These are phyloP conservation scores for Tetanocera ferruginea DNA, from an alignment of 2,888 invertebrate species.

Conservation along the genomic window DNA sequence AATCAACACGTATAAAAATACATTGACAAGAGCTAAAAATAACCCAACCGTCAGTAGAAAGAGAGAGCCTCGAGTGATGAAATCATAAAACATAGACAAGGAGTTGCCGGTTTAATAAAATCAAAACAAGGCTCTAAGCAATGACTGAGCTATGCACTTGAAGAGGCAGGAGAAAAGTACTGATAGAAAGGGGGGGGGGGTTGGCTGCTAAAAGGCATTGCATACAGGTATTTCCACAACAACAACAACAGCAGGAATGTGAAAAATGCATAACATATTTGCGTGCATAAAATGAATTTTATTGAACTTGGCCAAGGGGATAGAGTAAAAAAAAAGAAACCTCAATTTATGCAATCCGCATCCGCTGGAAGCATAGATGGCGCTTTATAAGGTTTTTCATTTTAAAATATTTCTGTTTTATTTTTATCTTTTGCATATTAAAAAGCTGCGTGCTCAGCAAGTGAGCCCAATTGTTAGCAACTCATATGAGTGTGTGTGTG, in stretches of 20 bases:
- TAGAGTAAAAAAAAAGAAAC: not conserved
- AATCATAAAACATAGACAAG: not conserved
- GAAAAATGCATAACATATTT: not conserved
- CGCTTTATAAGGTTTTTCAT: not conserved
- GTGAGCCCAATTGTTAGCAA: not conserved
- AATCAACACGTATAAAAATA: no score
- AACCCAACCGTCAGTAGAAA: no score
- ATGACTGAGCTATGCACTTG: not conserved
- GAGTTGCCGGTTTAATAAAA: no score
- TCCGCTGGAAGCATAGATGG: not conserved
- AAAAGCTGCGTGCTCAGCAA: conserved; percentile 16
- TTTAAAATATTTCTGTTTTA: not conserved
- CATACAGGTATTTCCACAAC: not conserved
- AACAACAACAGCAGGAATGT: not conserved
- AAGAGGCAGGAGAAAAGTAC: not conserved
- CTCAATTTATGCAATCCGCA: conserved; percentile 24
- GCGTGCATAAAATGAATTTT: not conserved
- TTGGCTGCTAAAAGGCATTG: not conserved
- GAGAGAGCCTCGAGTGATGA: not conserved
- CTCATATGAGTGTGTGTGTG: not conserved
- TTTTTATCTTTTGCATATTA: conserved; percentile 24
- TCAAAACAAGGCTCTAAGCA: not conserved
- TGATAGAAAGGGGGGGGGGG: not conserved
- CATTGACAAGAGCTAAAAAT: no score
- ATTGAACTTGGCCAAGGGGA: not conserved